Base-by-base conservation (phyloP, 2,888 invertebrate genomes). In the Lysandra bellargus region DNA sequence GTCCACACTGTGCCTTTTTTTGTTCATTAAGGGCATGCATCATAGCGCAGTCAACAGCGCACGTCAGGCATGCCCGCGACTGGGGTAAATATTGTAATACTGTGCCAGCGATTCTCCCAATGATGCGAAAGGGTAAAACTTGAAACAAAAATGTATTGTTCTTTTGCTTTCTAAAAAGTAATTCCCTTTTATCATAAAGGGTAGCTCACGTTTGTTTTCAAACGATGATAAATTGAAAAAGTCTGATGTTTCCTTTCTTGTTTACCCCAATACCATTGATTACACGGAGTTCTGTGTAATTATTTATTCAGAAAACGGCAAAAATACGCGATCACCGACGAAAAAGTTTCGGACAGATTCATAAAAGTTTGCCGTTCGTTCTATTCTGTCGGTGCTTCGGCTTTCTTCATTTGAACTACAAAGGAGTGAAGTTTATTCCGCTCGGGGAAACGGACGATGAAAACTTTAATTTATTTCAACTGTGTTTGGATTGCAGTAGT, bases 401-500 rank as follows among this genome's bases (percentile, higher is more conserved):
- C 76, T 76, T 76, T 76, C 76, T 76, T 30, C 76, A 57, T 76
- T 75, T 53, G 57, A 57, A 76, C 53, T 33, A 76, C 76, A 76
- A 76, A 76, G 76, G 76, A 53, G 53, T 76, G 76, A 76, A 69
- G 76, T 53, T 76, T 76, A 76, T 76, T 57, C 76, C 76, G 76
- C 76, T 33, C 53, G 57, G 57, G 57, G 33, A 53, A 76, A 17
- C 69, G 33, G 69, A 5, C 69, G 76, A 76, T 33, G 76, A 33
- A 57, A 49, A 57, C 53, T 57, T 76, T 53, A 53, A 76, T 76
- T 57, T 76, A 75, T 44, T 75, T 75, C 44, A 75, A 75, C 75
- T 44, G 75, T 49, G 49, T 75, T 75, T 75, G 49, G 49, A 69
- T 69, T 69, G 69, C 69, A 5, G 69, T 69, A 69, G 69, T 69